Evolutionary conservation across 2,888 invertebrate species (phyloP), one percentile per base, ranked within the genome.

Genomic region (Atethmia centrago): DNA sequence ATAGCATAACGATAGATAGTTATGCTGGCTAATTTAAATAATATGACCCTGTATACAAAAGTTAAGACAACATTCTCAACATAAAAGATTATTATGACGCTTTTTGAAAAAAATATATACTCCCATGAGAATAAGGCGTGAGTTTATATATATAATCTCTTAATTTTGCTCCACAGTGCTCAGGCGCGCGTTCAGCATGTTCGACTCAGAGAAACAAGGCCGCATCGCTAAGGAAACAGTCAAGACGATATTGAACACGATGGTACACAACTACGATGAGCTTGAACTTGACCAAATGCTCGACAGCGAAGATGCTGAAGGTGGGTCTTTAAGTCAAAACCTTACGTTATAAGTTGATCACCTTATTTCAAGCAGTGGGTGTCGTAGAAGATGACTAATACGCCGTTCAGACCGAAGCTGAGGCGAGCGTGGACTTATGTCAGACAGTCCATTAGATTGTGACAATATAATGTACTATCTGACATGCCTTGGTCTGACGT

Each of bases 161-260:
- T 47, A 49, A 8, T 80, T 74, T 79, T 85, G 40, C 88, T 92
- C 65, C 89, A 47, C 91, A 98, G 98, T 98, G 97, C 97, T 98
- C 77, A 97, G 97, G 87, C 97, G 98, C 88, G 98, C 98, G 31
- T 98, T 98, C 96, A 97, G 98, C 91, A 98, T 98, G 98, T 98
- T 98, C 95, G 98, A 98, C 93, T 98, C 98, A 40, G 97, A 97
- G 88, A 98, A 98, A 90, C 97, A 97, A 85, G 98, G 98, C 49
- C 97, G 97, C 87, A 98, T 98, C 75, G 98, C 98, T 88, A 98
- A 98, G 90, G 98, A 98, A 89, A 98, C 98, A 91, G 97, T 98
- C 3, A 96, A 98, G 53, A 98, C 98, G 51, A 98, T 98, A 87
- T 96, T 98, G 65, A 98, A 98, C 93, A 98, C 98, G 3, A 97